phyloP scores from a whole-genome alignment of 2,888 invertebrate species.

The Rotaria macrura region DNA sequence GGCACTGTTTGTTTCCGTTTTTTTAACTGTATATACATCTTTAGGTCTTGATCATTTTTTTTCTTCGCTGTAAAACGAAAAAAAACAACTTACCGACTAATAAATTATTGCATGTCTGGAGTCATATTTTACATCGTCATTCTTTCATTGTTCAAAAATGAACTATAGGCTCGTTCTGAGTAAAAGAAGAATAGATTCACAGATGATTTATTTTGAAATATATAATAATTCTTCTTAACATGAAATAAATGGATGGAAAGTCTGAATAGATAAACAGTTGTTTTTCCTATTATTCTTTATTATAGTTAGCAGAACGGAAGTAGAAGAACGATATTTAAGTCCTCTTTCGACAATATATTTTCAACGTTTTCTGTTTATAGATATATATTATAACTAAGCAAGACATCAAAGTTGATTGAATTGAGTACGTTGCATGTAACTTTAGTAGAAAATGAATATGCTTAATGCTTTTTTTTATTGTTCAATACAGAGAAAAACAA shows the following conservation, averaged over 20 bases:
- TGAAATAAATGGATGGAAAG: neutral
- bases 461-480: neutral
- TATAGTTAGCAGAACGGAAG: neutral
- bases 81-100: neutral
- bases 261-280: neutral
- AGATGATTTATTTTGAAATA: neutral
- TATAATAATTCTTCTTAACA: neutral
- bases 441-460: neutral
- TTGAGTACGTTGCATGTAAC: neutral
- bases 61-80: neutral
- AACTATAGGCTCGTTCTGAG: neutral
- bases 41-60: neutral
- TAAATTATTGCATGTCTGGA: neutral
- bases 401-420: neutral
- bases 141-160: neutral
- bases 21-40: neutral
- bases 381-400: neutral
- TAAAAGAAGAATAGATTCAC: neutral
- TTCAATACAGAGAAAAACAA: neutral
- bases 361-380: neutral
- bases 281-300: neutral
- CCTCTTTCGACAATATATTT: neutral
- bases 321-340: neutral
- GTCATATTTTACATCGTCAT: neutral
- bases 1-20: neutral